Evolutionary conservation across 2,113 vertebrate species (phyloP).

Genomic region (Xyliphius kryptos): DNA sequence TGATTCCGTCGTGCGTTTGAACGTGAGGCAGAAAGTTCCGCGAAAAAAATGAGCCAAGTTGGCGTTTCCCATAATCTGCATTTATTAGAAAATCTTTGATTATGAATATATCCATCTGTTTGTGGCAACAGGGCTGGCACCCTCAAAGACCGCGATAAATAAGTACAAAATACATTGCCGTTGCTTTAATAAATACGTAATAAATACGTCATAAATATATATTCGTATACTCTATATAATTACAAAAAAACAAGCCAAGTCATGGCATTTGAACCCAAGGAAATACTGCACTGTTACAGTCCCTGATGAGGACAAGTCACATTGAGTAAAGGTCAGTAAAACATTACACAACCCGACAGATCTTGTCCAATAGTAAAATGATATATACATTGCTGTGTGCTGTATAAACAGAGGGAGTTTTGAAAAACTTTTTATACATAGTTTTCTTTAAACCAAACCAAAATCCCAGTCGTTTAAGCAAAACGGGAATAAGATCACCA

Average conservation of each 20-base stretch:
- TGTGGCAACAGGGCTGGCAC: slow-evolving; percentile 46
- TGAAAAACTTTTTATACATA: slow-evolving; percentile 2
- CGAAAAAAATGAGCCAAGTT: not conserved
- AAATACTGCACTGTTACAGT: slow-evolving; percentile 66
- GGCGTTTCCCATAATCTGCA: slow-evolving; percentile 29
- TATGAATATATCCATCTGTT: slow-evolving; percentile 62
- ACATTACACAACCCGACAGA: slow-evolving; percentile 27
- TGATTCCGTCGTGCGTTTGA: not conserved
- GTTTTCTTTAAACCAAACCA: slow-evolving; percentile 12
- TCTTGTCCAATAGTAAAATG: slow-evolving; percentile 16
- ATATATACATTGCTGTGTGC: slow-evolving; percentile 30
- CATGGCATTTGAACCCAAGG: slow-evolving; percentile 57
- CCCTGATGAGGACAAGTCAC: slow-evolving; percentile 54
- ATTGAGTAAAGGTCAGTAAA: slow-evolving; percentile 41
- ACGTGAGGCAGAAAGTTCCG: not conserved
- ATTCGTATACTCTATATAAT: slow-evolving; percentile 63
- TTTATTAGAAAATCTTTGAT: slow-evolving; percentile 50
- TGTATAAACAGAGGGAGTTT: slow-evolving; percentile 19
- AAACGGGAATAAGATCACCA: slow-evolving; percentile 49
- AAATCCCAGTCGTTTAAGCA: slow-evolving; percentile 15
- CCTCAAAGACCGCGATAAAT: slow-evolving; percentile 64
- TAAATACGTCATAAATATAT: slow-evolving; percentile 78
- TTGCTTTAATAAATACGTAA: slow-evolving; percentile 69
- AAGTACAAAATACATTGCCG: slow-evolving; percentile 70
- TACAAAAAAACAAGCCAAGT: slow-evolving; percentile 52